Conservation (phyloP, 2,888 invertebrate genomes). For the Limnephilus lunatus region DNA sequence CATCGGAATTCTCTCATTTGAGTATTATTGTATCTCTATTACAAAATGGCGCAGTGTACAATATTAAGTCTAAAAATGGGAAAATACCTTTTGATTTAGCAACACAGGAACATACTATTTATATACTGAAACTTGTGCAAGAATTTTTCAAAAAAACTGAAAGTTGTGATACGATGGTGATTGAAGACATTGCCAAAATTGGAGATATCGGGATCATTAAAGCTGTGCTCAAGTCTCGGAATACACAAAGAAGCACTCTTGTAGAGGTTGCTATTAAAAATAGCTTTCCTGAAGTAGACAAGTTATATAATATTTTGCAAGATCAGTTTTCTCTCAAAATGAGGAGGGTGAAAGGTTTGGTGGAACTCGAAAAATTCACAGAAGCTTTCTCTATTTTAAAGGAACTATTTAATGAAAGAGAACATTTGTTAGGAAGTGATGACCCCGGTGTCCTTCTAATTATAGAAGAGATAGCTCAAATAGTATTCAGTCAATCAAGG, state of each 20-base stretch:
- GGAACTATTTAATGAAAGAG: neutral
- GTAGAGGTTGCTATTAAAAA: constrained; percentile 17
- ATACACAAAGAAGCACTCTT: neutral
- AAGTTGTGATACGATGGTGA: neutral
- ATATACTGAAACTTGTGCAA: constrained; percentile 9
- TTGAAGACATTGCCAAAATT: neutral
- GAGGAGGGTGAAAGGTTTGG: neutral
- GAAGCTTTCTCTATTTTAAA: constrained; percentile 10
- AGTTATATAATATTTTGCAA: neutral
- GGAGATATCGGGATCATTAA: neutral
- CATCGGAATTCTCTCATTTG: neutral
- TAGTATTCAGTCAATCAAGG: neutral
- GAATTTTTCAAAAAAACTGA: neutral
- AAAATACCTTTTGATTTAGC: constrained; percentile 17
- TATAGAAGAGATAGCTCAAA: neutral
- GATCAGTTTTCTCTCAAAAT: neutral
- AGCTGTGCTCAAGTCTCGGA: neutral
- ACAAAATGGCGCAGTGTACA: constrained; percentile 7
- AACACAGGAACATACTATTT: neutral
- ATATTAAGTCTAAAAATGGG: neutral
- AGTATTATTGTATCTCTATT: neutral
- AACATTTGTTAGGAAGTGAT: neutral
- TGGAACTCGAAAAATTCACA: neutral
- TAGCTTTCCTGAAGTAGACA: neutral
- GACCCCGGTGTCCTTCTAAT: neutral